Conservation (phyloP, 2,888 invertebrate genomes). For the Chloroclysta siterata region DNA sequence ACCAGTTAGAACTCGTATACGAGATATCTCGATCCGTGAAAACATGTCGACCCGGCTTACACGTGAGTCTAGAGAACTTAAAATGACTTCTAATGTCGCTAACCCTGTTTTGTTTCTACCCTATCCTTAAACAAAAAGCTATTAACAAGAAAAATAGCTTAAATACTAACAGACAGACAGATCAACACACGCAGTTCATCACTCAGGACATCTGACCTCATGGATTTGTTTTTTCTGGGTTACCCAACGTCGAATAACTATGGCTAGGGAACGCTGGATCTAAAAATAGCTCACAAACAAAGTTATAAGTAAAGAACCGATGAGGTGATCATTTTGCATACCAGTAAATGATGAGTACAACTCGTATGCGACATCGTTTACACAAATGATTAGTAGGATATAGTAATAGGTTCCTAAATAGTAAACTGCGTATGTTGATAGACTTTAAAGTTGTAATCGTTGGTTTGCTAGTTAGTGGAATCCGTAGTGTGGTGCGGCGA, state of each 20-base stretch:
- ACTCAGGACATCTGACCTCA: not conserved
- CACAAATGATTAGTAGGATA: too few relatives aligned
- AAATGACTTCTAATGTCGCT: constrained; percentile 3
- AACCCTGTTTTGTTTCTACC: constrained; percentile 1
- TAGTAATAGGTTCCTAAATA: not conserved
- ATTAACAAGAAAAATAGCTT: constrained; percentile 9
- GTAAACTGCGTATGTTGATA: constrained; percentile 13
- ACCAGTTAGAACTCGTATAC: too few relatives aligned
- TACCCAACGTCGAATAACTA: too few relatives aligned
- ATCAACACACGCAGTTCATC: constrained; percentile 4
- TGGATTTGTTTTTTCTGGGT: too few relatives aligned
- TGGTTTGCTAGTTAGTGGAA: constrained; percentile 15
- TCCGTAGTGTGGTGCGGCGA: constrained; percentile 22
- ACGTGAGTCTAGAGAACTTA: constrained; percentile 8
- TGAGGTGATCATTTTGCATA: too few relatives aligned
- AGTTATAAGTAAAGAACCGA: too few relatives aligned
- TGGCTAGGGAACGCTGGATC: too few relatives aligned
- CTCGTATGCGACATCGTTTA: too few relatives aligned
- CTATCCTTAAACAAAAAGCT: constrained; percentile 7
- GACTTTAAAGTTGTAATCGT: not conserved
- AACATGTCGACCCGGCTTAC: not conserved
- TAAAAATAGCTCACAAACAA: too few relatives aligned
- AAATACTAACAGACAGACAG: not conserved
- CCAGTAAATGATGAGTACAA: too few relatives aligned
- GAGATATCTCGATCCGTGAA: too few relatives aligned